Evolutionary conservation across 2,113 vertebrate species (phyloP).

Genomic region (Scartelaos histophorus): DNA sequence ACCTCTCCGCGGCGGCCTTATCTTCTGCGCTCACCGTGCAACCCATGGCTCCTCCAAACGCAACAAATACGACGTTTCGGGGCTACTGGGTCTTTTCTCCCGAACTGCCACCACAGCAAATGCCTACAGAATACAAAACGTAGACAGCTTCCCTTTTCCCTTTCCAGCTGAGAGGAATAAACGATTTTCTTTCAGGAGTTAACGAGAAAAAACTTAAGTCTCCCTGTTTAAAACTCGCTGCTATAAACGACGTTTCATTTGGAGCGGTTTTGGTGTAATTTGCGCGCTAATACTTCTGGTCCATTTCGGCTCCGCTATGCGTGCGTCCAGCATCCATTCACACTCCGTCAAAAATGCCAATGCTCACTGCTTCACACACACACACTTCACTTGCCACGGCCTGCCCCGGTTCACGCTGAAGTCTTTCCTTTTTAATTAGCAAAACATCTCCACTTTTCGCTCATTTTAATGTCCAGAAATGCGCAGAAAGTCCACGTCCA

Average conservation of each 20-base stretch:
- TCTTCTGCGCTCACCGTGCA: constrained; percentile 95
- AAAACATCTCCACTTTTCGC: constrained; percentile 8
- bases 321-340: constrained; percentile 30
- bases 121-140: constrained; percentile 1
- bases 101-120: constrained; percentile 10
- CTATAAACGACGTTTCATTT: constrained; percentile 8
- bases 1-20: constrained; percentile 92
- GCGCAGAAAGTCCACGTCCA: neutral
- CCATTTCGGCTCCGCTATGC: constrained; percentile 37
- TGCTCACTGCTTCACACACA: constrained; percentile 6
- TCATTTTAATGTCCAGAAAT: neutral
- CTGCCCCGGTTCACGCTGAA: constrained; percentile 15
- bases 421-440: constrained; percentile 14
- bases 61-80: constrained; percentile 6
- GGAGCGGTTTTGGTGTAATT: neutral
- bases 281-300: constrained; percentile 16
- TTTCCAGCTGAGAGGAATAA: constrained; percentile 18
- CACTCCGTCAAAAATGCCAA: constrained; percentile 15
- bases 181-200: constrained; percentile 12
- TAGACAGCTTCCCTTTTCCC: constrained; percentile 2
- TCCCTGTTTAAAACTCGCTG: constrained; percentile 11
- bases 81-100: constrained; percentile 16
- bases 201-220: constrained; percentile 28
- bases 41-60: constrained; percentile 82
- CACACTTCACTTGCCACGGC: constrained; percentile 12